Conservation (phyloP, 2,113 vertebrate species). For the Numenius arquata region DNA sequence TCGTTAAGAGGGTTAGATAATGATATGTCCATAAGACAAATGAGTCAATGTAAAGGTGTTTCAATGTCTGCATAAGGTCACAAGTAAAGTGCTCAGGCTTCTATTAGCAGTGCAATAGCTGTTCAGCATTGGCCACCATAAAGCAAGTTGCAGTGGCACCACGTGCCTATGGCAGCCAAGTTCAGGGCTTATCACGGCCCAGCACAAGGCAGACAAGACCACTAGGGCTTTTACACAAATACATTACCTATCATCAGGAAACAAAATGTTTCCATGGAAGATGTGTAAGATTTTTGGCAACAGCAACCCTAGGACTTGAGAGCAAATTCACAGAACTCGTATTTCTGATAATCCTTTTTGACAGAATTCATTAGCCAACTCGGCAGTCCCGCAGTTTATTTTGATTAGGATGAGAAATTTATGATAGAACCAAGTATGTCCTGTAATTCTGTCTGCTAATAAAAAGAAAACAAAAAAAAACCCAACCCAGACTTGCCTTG, state of each 20-base stretch:
- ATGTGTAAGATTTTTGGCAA: not conserved
- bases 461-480: not conserved
- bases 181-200: not conserved
- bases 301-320: not conserved
- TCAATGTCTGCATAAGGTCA: not conserved
- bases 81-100: not conserved
- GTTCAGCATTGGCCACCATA: not conserved
- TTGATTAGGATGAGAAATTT: not conserved
- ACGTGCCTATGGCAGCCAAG: not conserved
- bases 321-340: not conserved
- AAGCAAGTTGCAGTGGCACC: not conserved
- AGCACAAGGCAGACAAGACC: not conserved
- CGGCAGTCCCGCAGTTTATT: not conserved
- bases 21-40: fast-evolving
- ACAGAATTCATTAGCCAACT: not conserved
- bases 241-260: not conserved
- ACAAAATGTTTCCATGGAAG: not conserved
- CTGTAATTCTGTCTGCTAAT: not conserved
- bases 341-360: not conserved
- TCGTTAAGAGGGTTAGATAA: not conserved
- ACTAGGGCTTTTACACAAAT: not conserved
- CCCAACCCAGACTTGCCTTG: not conserved
- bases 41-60: not conserved
- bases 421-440: not conserved
- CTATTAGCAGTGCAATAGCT: not conserved